phyloP scores from a whole-genome alignment of 2,113 vertebrate species.

The Serilophus lunatus region DNA sequence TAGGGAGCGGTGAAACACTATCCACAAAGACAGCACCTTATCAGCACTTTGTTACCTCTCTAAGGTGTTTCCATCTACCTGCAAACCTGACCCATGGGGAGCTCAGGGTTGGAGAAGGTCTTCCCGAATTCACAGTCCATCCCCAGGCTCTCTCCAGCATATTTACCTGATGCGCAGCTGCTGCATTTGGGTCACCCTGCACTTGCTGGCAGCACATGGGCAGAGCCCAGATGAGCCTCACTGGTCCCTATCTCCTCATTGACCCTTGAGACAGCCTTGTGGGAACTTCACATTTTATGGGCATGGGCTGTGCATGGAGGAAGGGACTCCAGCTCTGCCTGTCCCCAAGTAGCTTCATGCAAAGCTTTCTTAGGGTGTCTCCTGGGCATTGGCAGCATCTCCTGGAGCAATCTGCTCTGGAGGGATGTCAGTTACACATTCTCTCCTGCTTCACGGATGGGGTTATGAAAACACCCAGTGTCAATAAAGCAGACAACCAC shows the following conservation, averaged over 20 bases:
- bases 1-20: not conserved
- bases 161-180: not conserved
- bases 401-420: not conserved
- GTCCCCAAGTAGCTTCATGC: not conserved
- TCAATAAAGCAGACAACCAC: accelerated
- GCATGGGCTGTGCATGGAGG: accelerated
- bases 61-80: not conserved
- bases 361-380: not conserved
- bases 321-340: not conserved
- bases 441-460: not conserved
- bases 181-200: not conserved
- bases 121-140: accelerated
- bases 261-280: not conserved
- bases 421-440: not conserved
- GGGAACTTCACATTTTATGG: not conserved
- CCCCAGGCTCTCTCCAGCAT: not conserved
- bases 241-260: not conserved
- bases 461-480: not conserved
- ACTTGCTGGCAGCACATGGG: not conserved
- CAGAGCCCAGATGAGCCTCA: not conserved
- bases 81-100: not conserved
- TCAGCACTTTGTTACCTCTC: not conserved
- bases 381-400: not conserved
- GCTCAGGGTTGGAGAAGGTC: not conserved
- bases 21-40: not conserved